Base-by-base conservation (phyloP, 2,113 vertebrate genomes). In the Accipiter cooperii region DNA sequence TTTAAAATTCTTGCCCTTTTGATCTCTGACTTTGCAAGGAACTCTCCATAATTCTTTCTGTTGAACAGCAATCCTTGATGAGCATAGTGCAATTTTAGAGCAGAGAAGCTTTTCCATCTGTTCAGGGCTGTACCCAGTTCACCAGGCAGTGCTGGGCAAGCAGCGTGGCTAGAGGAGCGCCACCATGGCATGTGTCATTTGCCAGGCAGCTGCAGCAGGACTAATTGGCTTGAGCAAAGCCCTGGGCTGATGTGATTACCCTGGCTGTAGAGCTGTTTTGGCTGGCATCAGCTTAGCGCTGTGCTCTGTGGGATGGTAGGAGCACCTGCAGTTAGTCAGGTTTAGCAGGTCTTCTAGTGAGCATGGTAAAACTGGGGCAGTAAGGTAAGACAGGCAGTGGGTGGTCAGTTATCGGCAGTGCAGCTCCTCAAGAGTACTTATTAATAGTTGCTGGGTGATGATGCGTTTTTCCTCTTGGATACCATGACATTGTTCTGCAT, bases 151-250 rank as follows among this genome's bases (percentile, higher is more conserved):
- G 74, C 74, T 17, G 46, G 64, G 36, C 34, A 13, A 54, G 64
- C 33, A 6, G 34, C 2, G 4, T 5, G 15, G 31, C 26, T 12
- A 3, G 12, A 28, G 33, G 26, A 24, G 63, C 14, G 55, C 47
- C 24, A 3, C 2, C 2, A 1, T 1, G 7, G 22, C 15, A 1
- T 0, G 9, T 17, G 51, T 13, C 3, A 6, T 9, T 21, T 61
- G 79, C 38, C 34, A 13, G 40, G 55, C 24, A 34, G 34, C 40
- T 46, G 31, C 80, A 26, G 64, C 3, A 2, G 40, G 25, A 12
- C 28, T 14, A 18, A 24, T 1, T 38, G 77, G 57, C 42, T 63
- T 12, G 42, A 57, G 55, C 70, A 34, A 46, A 76, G 77, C 29
- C n/a, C 33, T 0, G 1, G 44, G 44, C 60, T 66, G 51, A 19